Evolutionary conservation across 2,113 vertebrate genomes (phyloP).

Genomic region (Boulengeromyrus knoepffleri): DNA sequence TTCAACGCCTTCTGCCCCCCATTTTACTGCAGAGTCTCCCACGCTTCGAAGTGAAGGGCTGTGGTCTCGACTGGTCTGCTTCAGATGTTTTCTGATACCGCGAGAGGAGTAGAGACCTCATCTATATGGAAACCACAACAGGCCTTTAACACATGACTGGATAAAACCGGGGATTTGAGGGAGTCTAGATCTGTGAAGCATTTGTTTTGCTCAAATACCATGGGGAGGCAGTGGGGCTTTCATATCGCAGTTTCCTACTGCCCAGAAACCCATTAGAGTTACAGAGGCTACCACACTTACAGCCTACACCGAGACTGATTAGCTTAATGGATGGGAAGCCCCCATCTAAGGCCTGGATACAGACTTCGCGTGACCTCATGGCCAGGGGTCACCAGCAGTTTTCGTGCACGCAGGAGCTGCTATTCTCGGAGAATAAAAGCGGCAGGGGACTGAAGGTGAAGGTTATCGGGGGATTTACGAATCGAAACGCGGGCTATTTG

Average conservation of each 20-base stretch:
- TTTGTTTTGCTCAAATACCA: neutral
- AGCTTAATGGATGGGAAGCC: neutral
- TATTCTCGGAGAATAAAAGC: neutral
- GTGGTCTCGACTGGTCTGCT: neutral
- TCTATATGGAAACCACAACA: neutral
- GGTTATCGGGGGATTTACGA: neutral
- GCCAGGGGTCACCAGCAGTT: neutral
- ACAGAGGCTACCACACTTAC: neutral
- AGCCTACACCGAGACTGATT: neutral
- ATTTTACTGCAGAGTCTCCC: neutral
- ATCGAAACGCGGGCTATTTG: neutral
- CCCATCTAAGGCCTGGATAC: neutral
- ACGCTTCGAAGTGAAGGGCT: neutral
- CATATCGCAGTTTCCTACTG: neutral
- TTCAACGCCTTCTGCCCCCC: neutral
- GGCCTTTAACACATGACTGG: neutral
- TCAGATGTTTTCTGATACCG: neutral
- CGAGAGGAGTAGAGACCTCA: neutral
- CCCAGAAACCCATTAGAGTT: neutral
- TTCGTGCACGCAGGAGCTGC: neutral
- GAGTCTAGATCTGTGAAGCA: neutral
- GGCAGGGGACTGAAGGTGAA: neutral
- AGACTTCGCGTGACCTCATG: neutral
- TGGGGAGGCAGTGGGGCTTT: neutral
- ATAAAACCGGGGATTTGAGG: neutral